Evolutionary conservation across 2,888 invertebrate species (phyloP), one percentile per base, ranked within the genome.

Genomic region (Drosophila sordidula): DNA sequence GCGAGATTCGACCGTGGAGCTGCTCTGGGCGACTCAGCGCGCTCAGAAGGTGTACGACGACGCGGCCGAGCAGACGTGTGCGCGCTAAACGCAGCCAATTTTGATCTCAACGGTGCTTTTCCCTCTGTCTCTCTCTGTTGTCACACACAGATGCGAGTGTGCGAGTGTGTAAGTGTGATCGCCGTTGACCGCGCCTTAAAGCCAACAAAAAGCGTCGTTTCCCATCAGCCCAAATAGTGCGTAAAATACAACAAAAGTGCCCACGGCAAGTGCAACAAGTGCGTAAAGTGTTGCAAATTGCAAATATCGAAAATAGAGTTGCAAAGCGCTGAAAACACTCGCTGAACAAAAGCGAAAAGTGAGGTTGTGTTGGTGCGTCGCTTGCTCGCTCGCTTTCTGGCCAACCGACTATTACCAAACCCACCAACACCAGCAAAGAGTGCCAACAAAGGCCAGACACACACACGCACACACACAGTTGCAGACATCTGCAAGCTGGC

Each of bases 51-150:
- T 88, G 75, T 65, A 63, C 78, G 75, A 70, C 80, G 67, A 65
- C 76, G 89, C 82, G 72, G 52, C 74, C 50, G 70, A 71, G 47
- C 68, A 72, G 89, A 89, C 89, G 87, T 86, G 84, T 74, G 67
- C 69, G 83, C 87, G 71, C 70, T 50, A 32, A 68, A 75, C 52
- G 46, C 26, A 62, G 36, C 34, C 52, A 68, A 66, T 72, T 80
- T 87, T 86, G 85, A 86, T 86, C 85, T 86, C 85, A 86, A 87
- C 86, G 89, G 85, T 86, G 85, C 86, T 89, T 85, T 77, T 79
- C 71, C 46, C 66, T 45, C 58, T 54, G 61, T 49, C 71, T 47
- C 66, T 45, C 58, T 56, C 63, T 49, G 66, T 62, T 65, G 56
- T 80, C 79, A 50, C 49, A 62, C 45, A 63, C n/a, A n/a, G 16